Evolutionary conservation across 2,797 vertebrate genomes (phyloP).

Genomic region (Hippopotamyrus pictus): DNA sequence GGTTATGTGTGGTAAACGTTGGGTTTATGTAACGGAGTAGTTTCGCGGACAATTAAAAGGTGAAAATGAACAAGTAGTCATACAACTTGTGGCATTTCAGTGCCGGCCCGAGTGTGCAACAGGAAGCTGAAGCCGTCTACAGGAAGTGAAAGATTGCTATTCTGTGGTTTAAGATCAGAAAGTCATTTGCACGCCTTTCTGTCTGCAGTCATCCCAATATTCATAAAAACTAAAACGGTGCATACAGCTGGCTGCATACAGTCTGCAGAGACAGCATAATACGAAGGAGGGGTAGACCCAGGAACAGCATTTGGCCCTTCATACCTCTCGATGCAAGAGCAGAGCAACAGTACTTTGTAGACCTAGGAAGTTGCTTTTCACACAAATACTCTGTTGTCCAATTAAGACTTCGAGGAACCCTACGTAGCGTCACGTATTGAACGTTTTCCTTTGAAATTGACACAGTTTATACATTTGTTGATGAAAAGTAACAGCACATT

Average conservation of each 20-base stretch:
- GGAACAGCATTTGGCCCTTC: neutral
- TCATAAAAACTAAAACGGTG: neutral
- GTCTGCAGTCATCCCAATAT: neutral
- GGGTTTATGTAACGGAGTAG: neutral
- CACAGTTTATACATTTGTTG: neutral
- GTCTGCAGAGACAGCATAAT: neutral
- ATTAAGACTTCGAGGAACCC: neutral
- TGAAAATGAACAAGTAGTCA: neutral
- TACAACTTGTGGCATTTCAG: neutral
- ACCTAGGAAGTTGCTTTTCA: neutral
- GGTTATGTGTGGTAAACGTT: neutral
- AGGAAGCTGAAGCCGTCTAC: neutral
- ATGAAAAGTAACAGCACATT: neutral
- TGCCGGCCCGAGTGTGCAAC: neutral
- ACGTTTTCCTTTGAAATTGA: neutral
- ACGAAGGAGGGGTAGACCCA: neutral
- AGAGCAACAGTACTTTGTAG: neutral
- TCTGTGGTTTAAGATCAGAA: slow-evolving; percentile 8
- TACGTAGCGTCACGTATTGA: neutral
- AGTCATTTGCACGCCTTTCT: neutral
- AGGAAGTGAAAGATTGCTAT: neutral
- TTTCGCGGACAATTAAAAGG: neutral
- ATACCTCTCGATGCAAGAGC: neutral
- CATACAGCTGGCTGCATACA: neutral
- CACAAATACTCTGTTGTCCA: neutral